These are phyloP conservation scores for Cotesia vestalis DNA, from an alignment of 1,140 invertebrate genomes.

Conservation along the genomic window DNA sequence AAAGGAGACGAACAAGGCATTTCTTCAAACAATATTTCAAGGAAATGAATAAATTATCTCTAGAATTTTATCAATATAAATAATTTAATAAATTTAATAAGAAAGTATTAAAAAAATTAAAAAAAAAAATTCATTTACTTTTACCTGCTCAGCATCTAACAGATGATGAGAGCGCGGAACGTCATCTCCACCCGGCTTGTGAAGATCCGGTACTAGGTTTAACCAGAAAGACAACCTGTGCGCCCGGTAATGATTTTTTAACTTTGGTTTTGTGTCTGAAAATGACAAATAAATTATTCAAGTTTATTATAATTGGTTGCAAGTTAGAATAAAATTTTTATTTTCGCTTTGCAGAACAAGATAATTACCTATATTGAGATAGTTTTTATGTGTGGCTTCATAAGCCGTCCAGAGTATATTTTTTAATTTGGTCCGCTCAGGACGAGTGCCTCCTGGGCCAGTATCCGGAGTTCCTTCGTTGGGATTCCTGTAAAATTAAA, in stretches of 20 bases:
- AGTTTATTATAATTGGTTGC: background rate
- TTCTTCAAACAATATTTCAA: too few relatives aligned
- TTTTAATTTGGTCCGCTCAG: slow-evolving; percentile 80
- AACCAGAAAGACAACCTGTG: slow-evolving; percentile 95
- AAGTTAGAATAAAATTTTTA: background rate
- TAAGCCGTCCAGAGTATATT: slow-evolving; percentile 92
- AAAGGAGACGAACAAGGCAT: too few relatives aligned
- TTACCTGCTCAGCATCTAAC: slow-evolving; percentile 76
- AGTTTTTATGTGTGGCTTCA: slow-evolving; percentile 91
- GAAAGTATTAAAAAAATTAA: slow-evolving; percentile 47
- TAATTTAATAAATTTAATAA: background rate
- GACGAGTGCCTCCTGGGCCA: slow-evolving; percentile 72
- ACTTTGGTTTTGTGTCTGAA: slow-evolving; percentile 84
- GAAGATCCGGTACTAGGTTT: slow-evolving; percentile 94
- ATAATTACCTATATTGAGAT: slow-evolving; percentile 82
- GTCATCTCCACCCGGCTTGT: slow-evolving; percentile 85
- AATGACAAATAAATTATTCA: slow-evolving; percentile 37
- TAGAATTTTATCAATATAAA: too few relatives aligned
- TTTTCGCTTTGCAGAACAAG: background rate
- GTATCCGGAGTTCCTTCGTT: slow-evolving; percentile 79
- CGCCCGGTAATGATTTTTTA: slow-evolving; percentile 94
- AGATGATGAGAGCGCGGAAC: slow-evolving; percentile 87
- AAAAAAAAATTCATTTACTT: slow-evolving; percentile 47
- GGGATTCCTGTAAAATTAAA: slow-evolving; percentile 76
- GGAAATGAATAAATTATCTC: too few relatives aligned